phyloP scores from a whole-genome alignment of 2,888 invertebrate genomes.

The Meta bourneti region DNA sequence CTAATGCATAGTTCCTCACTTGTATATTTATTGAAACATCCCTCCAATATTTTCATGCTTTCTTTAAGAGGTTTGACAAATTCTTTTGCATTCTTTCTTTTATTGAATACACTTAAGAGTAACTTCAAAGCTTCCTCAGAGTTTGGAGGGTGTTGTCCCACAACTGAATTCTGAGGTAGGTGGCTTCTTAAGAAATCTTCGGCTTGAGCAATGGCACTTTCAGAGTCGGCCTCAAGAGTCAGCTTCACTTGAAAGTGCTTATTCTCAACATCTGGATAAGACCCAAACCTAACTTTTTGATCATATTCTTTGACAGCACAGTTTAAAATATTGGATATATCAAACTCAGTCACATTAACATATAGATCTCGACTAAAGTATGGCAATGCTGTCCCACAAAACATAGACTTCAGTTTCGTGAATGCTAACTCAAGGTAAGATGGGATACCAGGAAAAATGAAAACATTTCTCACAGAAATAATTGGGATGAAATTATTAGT shows the following conservation, averaged over 20 bases:
- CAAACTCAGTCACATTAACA: slow-evolving; percentile 70
- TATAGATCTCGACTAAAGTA: slow-evolving; percentile 64
- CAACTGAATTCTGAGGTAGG: slow-evolving; percentile 82
- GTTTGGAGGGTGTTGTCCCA: slow-evolving; percentile 78
- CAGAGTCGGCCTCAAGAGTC: slow-evolving; percentile 82
- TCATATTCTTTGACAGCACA: slow-evolving; percentile 82
- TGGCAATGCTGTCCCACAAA: slow-evolving; percentile 76
- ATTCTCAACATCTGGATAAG: slow-evolving; percentile 83
- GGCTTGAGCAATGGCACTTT: slow-evolving; percentile 81
- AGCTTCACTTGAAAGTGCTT: slow-evolving; percentile 82
- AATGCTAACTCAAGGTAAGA: slow-evolving; percentile 82
- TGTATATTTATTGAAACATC: slow-evolving; percentile 83
- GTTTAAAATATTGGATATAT: slow-evolving; percentile 81
- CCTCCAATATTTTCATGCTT: slow-evolving; percentile 69
- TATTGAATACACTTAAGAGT: neutral
- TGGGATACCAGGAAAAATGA: slow-evolving; percentile 88
- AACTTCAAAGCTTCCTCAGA: slow-evolving; percentile 50
- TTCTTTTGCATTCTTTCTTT: neutral
- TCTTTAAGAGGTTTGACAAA: neutral
- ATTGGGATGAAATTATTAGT: slow-evolving; percentile 82
- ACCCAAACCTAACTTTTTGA: slow-evolving; percentile 83
- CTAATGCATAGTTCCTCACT: slow-evolving; percentile 90
- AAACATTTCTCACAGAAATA: slow-evolving; percentile 84
- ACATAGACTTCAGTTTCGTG: slow-evolving; percentile 73
- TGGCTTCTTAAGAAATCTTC: slow-evolving; percentile 79